Conservation (phyloP, 92 coral and sea anemone species). For the Actinostola sp. region DNA sequence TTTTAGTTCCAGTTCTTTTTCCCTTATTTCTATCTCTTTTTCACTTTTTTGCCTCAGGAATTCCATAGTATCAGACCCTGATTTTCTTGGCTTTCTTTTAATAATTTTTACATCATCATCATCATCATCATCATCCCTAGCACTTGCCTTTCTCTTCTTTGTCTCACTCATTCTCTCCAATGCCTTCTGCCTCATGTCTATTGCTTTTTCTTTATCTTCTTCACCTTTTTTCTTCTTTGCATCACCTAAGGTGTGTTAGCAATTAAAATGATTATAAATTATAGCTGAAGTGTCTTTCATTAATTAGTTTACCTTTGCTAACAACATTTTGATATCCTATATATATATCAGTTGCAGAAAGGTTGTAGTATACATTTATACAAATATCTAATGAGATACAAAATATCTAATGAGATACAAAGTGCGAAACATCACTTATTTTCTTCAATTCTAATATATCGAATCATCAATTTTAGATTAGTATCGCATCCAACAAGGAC, state of each 20-base stretch:
- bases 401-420: too few species aligned
- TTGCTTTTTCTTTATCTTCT: conserved; percentile 21
- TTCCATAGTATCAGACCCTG: conserved; percentile 26
- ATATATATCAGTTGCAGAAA: too few species aligned
- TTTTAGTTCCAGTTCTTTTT: conserved; percentile 33
- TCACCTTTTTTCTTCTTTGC: conserved; percentile 32
- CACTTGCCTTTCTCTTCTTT: conserved; percentile 39
- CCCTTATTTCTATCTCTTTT: conserved; percentile 46
- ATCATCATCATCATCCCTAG: conserved; percentile 26
- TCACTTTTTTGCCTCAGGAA: conserved; percentile 38
- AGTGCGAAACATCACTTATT: too few species aligned
- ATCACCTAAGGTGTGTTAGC: conserved; percentile 3
- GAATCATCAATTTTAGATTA: too few species aligned
- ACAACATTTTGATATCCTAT: too few species aligned
- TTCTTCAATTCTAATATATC: too few species aligned
- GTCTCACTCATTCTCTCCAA: conserved; percentile 54
- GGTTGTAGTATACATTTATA: too few species aligned
- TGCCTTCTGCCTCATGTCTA: conserved; percentile 47
- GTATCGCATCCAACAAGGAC: too few species aligned
- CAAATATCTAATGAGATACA: too few species aligned
- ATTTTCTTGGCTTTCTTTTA: conserved; percentile 12
- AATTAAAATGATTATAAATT: background rate
- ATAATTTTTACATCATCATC: conserved; percentile 1
- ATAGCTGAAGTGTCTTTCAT: too few species aligned
- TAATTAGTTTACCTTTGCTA: too few species aligned